Evolutionary conservation across 2,797 vertebrate species (phyloP).

Genomic region (Borostomias antarcticus): DNA sequence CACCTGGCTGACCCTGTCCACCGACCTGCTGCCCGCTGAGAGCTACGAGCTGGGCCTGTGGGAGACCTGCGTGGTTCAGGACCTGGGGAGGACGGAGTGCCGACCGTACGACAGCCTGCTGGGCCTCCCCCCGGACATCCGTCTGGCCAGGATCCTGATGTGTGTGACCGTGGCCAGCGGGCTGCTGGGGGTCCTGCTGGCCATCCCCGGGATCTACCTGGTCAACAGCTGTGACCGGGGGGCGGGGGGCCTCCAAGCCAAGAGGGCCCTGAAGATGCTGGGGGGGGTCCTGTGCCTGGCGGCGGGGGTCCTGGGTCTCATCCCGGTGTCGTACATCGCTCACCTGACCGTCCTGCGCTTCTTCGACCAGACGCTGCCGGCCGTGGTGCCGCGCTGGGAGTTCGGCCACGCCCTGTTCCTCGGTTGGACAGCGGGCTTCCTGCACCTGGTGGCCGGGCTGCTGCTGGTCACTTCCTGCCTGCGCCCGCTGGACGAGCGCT

Average conservation of each 20-base stretch:
- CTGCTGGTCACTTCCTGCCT: conserved; percentile 69
- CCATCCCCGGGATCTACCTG: conserved; percentile 57
- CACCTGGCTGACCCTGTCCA: conserved; percentile 70
- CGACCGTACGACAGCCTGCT: conserved; percentile 56
- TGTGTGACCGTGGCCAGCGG: conserved; percentile 44
- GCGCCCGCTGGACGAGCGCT: conserved; percentile 24
- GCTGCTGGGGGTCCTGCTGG: conserved; percentile 51
- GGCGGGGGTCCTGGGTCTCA: conserved; percentile 54
- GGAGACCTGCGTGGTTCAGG: conserved; percentile 70
- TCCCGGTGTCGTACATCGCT: conserved; percentile 67
- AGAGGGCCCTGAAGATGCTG: conserved; percentile 51
- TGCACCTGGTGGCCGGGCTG: conserved; percentile 65
- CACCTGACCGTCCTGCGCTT: conserved; percentile 60
- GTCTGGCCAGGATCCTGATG: conserved; percentile 63
- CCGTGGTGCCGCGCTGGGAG: conserved; percentile 68
- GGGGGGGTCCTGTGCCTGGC: conserved; percentile 51
- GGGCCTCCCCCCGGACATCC: conserved; percentile 63
- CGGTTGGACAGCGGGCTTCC: conserved; percentile 67
- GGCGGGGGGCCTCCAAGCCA: conserved; percentile 43
- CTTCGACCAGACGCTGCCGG: conserved; percentile 61
- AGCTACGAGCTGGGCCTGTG: conserved; percentile 71
- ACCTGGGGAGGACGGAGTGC: conserved; percentile 51
- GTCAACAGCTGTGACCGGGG: conserved; percentile 58
- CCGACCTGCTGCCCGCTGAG: conserved; percentile 68
- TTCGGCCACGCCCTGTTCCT: conserved; percentile 70